Evolutionary conservation across 2,888 invertebrate species (phyloP), one percentile per base, ranked within the genome.

Genomic region (Trissolcus brochymenae): DNA sequence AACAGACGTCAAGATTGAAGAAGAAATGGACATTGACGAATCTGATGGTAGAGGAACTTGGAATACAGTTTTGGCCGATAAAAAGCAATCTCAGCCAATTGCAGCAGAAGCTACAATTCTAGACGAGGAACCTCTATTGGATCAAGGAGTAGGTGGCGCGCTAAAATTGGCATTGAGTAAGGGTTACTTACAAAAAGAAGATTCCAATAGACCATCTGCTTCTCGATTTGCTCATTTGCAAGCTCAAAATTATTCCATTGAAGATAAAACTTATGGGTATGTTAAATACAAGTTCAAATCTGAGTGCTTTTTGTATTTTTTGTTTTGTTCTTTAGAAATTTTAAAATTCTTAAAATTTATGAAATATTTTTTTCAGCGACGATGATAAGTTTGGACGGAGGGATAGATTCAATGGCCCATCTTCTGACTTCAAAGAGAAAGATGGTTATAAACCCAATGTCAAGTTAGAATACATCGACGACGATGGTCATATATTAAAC

Each of bases 391-490:
- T 93, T 85, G 93, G 94, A 4, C 92, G 92, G 40, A 91, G 94
- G 81, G 95, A 93, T 91, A 93, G 92, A 85, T 95, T 94, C 83
- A 91, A 93, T 72, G 98, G 98, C 0, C 97, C 97, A 29, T 93
- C 96, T 64, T 93, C 93, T 78, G 98, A 98, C 75, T 99, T 99
- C 90, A 95, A 94, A 87, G 98, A 99, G 88, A 97, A 96, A 89
- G 93, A 94, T 62, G 91, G 92, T 73, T 98, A 98, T 90, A 95
- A 96, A 85, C 98, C 98, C 1, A 96, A 95, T 88, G 95, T 98
- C 46, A 98, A 98, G 90, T 91, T 99, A 84, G 98, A 98, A 88
- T 99, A 99, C 89, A 96, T 97, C 80, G 99, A 99, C 90, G 98
- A 98, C 87, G 95, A 96, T 86, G 99, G 99, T 0, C 94, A 96